These are phyloP conservation scores for Piprites chloris DNA, from an alignment of 2,113 vertebrate species.

Conservation along the genomic window DNA sequence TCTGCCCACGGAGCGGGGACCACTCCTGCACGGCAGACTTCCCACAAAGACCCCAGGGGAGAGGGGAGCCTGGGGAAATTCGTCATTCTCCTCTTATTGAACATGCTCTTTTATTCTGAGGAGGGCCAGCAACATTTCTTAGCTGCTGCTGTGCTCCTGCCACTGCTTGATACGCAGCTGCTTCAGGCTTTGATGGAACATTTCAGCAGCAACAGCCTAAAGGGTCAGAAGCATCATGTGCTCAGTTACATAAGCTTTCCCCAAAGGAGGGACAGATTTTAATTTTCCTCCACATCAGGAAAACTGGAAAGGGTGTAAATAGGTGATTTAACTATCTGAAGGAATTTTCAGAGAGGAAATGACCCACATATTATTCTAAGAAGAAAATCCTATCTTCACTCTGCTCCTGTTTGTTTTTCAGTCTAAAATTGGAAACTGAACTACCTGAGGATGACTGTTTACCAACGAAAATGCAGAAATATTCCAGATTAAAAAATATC, in stretches of 20 bases:
- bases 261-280: neutral
- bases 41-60: neutral
- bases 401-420: neutral
- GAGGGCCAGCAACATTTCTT: neutral
- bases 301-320: neutral
- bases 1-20: neutral
- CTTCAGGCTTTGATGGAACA: neutral
- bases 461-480: neutral
- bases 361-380: neutral
- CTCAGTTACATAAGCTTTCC: neutral
- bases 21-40: neutral
- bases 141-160: neutral
- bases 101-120: neutral
- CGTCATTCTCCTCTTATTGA: rapidly evolving
- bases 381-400: neutral
- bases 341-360: neutral
- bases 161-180: neutral
- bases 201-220: neutral
- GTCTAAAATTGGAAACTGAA: neutral
- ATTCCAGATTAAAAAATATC: neutral
- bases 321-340: neutral
- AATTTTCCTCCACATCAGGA: neutral
- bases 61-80: neutral
- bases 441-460: neutral
- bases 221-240: neutral